A percentile compares a stretch with the other conserved stretches of the same genome.
These are phyloP conservation scores for Drosophila willistoni DNA, from an alignment of 1,140 invertebrate species.

Conservation along the genomic window DNA sequence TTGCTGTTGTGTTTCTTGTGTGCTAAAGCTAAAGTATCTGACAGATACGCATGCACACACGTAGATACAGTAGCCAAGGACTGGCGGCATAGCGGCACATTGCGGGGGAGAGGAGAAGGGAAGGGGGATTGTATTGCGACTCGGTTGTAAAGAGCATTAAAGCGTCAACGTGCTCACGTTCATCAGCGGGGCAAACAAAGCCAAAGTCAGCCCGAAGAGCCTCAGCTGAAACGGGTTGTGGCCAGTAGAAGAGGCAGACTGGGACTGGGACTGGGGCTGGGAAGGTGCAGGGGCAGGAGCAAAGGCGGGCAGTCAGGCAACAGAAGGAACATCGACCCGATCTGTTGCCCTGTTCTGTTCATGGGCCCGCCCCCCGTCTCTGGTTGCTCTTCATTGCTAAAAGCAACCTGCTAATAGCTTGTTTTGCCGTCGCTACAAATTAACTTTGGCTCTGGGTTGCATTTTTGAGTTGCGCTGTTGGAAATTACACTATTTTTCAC, in stretches of 20 bases:
- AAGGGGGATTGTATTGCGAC: background rate
- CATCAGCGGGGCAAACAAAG: conserved; percentile 39
- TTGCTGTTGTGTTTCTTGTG: conserved; percentile 20
- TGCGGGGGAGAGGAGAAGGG: background rate
- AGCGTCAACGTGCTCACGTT: conserved; percentile 64
- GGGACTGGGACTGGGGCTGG: too few relatives aligned
- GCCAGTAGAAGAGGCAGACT: conserved; percentile 49
- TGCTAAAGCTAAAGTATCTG: conserved; percentile 69
- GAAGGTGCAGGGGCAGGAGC: conserved; percentile 2
- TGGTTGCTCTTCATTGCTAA: conserved; percentile 1
- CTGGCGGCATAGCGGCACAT: background rate
- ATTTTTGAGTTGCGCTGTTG: conserved; percentile 63
- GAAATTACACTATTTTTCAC: conserved; percentile 79
- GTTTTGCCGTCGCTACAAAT: conserved; percentile 79
- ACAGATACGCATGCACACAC: conserved; percentile 66
- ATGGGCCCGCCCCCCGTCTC: background rate
- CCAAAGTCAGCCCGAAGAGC: conserved; percentile 44
- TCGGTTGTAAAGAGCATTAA: conserved; percentile 51
- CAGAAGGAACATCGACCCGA: conserved; percentile 34
- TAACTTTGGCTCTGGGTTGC: conserved; percentile 76
- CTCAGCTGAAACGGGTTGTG: conserved; percentile 53
- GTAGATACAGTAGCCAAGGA: conserved; percentile 42
- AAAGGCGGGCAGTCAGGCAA: conserved; percentile 9
- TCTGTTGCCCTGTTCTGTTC: conserved; percentile 9
- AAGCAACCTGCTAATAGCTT: conserved; percentile 77